Evolutionary conservation across 2,888 invertebrate species (phyloP), one percentile per base, ranked within the genome.

Genomic region (Drosophila quinaria): DNA sequence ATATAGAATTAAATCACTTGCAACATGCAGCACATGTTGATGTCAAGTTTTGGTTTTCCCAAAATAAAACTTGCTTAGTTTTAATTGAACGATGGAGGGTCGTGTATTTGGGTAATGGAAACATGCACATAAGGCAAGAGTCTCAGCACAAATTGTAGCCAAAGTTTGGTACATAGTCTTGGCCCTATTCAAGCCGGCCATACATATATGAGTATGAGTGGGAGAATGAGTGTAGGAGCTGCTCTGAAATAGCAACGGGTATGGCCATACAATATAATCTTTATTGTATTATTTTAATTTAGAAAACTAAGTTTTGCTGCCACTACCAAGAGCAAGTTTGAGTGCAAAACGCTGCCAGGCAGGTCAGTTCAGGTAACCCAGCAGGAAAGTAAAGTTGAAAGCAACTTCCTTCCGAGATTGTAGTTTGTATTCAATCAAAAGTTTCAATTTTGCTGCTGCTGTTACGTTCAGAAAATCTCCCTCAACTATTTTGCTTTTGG

Each of bases 211-310:
- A 2, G 22, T 25, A 11, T 66, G 33, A n/a, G 50, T 17, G 1
- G 51, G 8, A 5, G 37, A 10, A 37, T n/a, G 22, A 1, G 49
- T 29, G 11, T 3, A 39, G 29, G 17, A n/a, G 17, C 49, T 46
- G 31, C 61, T 46, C 54, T 67, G 70, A 69, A 67, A 64, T 54
- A 46, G 29, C 49, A 25, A 11, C n/a, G 55, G 10, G 41, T 31
- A 42, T n/a, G 55, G 70, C 63, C 73, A 71, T 44, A 22, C n/a
- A 2, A 25, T 76, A 81, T 81, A 87, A 85, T 85, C 85, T 76
- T 80, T 76, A 86, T 86, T 83, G 84, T 88, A 80, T 86, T 86
- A 86, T 88, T 88, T 88, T 86, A 86, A 86, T 86, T 86, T 86
- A 74, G 81, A 66, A 85, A 83, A 86, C 81, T 62, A 71, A 81